Percentiles rank a stretch among this genome's conserved stretches.
Evolutionary conservation across 2,888 invertebrate genomes (phyloP).

Genomic region (Dasysyrphus tricinctus): DNA sequence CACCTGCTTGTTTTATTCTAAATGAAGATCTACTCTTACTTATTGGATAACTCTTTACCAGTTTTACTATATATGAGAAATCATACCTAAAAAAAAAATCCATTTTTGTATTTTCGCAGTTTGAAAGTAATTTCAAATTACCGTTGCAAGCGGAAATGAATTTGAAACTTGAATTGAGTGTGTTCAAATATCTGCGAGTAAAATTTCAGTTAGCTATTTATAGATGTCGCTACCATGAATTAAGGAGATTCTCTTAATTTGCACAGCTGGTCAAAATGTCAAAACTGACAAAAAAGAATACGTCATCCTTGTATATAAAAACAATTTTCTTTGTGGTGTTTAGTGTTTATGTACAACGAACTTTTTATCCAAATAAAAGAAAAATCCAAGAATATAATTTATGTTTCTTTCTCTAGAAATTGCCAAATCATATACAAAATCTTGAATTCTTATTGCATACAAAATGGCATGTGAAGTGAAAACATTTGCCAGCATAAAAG

Average conservation of each 20-base stretch:
- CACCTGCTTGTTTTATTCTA: too few relatives aligned
- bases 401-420: conserved; percentile 31
- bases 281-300: neutral
- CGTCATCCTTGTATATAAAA: too few relatives aligned
- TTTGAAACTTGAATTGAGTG: neutral
- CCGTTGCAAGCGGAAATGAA: neutral
- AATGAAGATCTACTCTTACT: too few relatives aligned
- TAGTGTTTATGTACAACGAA: conserved; percentile 57
- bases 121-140: neutral
- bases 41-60: too few relatives aligned
- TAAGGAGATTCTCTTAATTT: neutral
- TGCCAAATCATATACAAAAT: neutral
- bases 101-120: too few relatives aligned
- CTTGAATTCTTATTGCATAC: neutral
- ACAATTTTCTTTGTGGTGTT: conserved; percentile 71
- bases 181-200: neutral
- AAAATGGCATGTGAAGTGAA: conserved; percentile 86
- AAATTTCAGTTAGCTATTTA: neutral
- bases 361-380: conserved; percentile 8
- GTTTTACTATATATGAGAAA: too few relatives aligned
- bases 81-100: too few relatives aligned
- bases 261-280: conserved; percentile 21
- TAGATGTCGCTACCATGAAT: neutral
- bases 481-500: conserved; percentile 86
- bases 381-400: conserved; percentile 41